These are phyloP conservation scores for Poeciliopsis gracilis DNA, from an alignment of 2,797 vertebrate species.

Conservation along the genomic window DNA sequence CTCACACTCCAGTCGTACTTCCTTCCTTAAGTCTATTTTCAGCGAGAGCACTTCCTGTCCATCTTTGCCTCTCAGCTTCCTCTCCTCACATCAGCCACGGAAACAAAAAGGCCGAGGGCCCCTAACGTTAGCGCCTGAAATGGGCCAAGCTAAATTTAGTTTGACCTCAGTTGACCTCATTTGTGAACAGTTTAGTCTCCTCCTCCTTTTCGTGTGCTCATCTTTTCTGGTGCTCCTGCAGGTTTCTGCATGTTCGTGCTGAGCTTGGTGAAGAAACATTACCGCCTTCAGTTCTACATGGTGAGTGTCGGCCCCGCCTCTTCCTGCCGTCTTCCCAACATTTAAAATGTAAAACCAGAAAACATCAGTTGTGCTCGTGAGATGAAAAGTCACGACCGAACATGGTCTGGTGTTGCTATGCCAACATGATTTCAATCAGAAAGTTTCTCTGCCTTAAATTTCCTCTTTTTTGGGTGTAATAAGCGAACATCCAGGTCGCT, in stretches of 20 bases:
- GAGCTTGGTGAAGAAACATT: constrained; percentile 99
- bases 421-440: neutral
- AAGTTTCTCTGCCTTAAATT: neutral
- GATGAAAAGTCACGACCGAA: neutral
- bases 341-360: neutral
- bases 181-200: constrained; percentile 23
- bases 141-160: constrained; percentile 52
- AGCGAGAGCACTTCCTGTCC: neutral
- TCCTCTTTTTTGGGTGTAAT: neutral
- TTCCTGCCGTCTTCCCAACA: neutral
- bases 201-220: neutral
- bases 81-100: neutral
- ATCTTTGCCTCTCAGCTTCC: neutral
- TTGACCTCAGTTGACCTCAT: constrained; percentile 35
- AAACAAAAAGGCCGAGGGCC: neutral
- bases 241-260: constrained; percentile 99
- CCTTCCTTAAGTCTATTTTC: too few species aligned
- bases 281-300: constrained; percentile 99
- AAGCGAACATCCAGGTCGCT: neutral
- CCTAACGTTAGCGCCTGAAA: constrained; percentile 30
- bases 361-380: neutral
- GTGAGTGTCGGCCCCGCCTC: constrained; percentile 73
- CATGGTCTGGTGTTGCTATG: neutral
- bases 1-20: too few species aligned
- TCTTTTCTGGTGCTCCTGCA: constrained; percentile 36